Evolutionary conservation across 2,113 vertebrate genomes (phyloP).

Genomic region (Axis porcinus): DNA sequence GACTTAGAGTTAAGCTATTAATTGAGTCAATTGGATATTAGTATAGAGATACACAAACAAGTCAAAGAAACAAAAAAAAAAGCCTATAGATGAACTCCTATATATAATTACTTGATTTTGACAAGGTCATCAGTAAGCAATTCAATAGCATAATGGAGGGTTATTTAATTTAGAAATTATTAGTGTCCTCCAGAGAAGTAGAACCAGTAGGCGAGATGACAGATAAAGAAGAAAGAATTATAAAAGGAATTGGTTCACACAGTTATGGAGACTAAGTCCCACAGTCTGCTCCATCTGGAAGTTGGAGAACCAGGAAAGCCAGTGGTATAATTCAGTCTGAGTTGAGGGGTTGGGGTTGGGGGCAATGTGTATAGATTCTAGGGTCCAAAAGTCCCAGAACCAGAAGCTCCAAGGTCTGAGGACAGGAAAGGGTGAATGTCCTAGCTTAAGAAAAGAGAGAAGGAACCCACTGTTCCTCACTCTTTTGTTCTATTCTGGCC

Average conservation of each 20-base stretch:
- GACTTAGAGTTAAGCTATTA: background rate
- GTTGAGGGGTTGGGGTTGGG: too few species aligned
- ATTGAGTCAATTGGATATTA: background rate
- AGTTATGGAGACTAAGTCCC: background rate
- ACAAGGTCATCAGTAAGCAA: background rate
- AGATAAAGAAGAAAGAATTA: background rate
- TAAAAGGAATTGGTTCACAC: background rate
- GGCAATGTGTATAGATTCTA: background rate
- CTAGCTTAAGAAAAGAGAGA: background rate
- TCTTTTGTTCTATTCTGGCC: background rate
- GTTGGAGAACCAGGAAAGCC: background rate
- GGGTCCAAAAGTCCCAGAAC: background rate
- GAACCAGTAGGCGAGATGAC: background rate
- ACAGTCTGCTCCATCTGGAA: background rate
- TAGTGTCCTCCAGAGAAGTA: background rate
- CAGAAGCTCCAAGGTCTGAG: background rate
- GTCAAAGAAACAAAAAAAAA: background rate
- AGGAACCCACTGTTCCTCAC: background rate
- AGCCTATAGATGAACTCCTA: background rate
- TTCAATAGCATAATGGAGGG: background rate
- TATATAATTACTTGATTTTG: background rate
- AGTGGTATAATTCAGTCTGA: background rate
- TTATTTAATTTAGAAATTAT: background rate
- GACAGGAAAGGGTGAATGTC: background rate
- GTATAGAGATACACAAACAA: background rate